Conservation (phyloP, 2,113 vertebrate species). For the Dromaius novaehollandiae region DNA sequence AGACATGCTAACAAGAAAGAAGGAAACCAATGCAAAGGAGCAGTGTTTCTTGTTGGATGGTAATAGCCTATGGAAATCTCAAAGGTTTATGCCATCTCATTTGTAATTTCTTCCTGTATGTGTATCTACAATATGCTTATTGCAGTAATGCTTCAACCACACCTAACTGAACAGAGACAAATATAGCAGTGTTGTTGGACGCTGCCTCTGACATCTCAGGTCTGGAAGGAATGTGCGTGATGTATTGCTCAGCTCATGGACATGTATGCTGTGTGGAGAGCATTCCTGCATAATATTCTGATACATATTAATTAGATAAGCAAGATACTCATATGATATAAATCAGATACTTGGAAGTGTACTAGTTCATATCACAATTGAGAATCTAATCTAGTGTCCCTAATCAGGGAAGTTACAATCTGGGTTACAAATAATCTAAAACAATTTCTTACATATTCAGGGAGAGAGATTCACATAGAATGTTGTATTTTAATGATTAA, state of each 20-base stretch:
- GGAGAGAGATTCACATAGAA: background rate
- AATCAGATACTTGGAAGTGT: constrained; percentile 34
- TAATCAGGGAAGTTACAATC: background rate
- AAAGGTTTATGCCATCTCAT: background rate
- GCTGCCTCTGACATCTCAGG: background rate
- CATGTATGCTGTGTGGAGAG: background rate
- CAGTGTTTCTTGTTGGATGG: background rate
- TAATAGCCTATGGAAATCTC: background rate
- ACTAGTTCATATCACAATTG: background rate
- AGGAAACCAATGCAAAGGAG: background rate
- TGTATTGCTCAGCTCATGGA: background rate
- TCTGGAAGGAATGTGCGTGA: background rate
- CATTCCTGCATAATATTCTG: constrained; percentile 40
- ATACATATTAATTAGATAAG: constrained; percentile 15
- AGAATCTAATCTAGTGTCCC: background rate
- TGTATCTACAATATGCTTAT: background rate
- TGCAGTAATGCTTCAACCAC: background rate
- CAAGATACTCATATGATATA: background rate
- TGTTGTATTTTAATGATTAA: constrained; percentile 13
- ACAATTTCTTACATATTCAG: background rate
- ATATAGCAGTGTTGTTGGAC: background rate
- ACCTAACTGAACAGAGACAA: background rate
- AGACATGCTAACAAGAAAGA: background rate
- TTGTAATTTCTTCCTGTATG: background rate
- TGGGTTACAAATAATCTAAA: background rate